Percentiles rank a stretch among this genome's conserved stretches.
Evolutionary conservation across 2,888 invertebrate genomes (phyloP).

Genomic region (Macaria liturata): DNA sequence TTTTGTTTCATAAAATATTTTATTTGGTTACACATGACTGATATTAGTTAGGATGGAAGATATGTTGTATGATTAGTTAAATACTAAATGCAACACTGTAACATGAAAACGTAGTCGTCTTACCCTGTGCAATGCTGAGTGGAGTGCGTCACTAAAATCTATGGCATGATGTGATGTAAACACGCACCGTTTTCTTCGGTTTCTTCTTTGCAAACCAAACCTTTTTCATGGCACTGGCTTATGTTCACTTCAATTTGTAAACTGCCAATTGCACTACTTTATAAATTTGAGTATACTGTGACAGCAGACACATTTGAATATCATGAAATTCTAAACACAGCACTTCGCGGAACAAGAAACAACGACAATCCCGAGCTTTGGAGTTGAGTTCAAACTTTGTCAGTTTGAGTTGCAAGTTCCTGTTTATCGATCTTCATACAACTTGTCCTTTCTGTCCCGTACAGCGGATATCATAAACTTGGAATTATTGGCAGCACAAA

Average conservation of each 20-base stretch:
- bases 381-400: conserved; percentile 1
- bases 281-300: background rate
- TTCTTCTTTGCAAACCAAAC: conserved; percentile 64
- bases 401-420: conserved; percentile 7
- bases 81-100: background rate
- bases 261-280: background rate
- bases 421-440: conserved; percentile 19
- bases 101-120: conserved; percentile 21
- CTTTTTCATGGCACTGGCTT: conserved; percentile 51
- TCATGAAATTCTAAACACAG: background rate
- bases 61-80: too few species aligned
- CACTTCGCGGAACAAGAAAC: conserved; percentile 1
- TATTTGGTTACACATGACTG: too few species aligned
- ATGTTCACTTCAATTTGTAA: conserved; percentile 1
- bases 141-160: conserved; percentile 52
- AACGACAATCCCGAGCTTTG: background rate
- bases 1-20: too few species aligned
- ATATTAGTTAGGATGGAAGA: too few species aligned
- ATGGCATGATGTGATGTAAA: conserved; percentile 36
- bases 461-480: conserved; percentile 28
- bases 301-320: background rate
- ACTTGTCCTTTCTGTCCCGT: conserved; percentile 29
- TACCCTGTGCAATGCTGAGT: conserved; percentile 51
- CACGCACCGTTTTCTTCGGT: conserved; percentile 69
- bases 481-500: conserved; percentile 31